Evolutionary conservation across 2,113 vertebrate genomes (phyloP), one percentile per base, ranked within the genome.

Genomic region (Pelecanus crispus): DNA sequence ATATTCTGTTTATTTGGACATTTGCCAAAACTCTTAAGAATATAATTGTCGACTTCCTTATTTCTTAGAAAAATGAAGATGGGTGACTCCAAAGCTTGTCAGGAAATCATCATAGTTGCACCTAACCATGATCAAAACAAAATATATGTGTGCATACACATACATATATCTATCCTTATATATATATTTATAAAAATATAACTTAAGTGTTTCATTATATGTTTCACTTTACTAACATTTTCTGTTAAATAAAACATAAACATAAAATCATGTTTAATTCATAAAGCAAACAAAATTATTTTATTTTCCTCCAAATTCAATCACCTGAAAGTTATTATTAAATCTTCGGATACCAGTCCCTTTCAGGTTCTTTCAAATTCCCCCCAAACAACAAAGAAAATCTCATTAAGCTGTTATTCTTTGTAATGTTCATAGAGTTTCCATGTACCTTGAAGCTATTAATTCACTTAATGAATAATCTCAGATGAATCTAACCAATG

Each of bases 91-190:
- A 42, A 38, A 90, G 9, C 1, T 82, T 63, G 24, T 45, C 24
- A 38, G n/a, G 2, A 88, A 75, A 67, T 74, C 9, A 63, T 32
- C 4, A 5, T 3, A 32, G 8, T 25, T 86, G 6, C 36, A 56
- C 6, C 3, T 65, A 83, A 44, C 16, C 6, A 10, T 17, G 24
- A 20, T 66, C 14, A 73, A 45, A 83, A 38, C 4, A 55, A 89
- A 66, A 65, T n/a, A 61, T 13, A 19, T 7, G 47, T 13, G 22
- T 3, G 0, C 7, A 20, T 40, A 17, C 1, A 0, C 34, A 32
- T 7, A 36, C 1, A 67, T 42, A 17, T 17, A 58, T 15, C 4
- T 63, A 59, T 28, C 24, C 5, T 31, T 62, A 40, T 11, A 22
- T 3, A 26, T 26, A 40, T 2, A 11, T 29, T 32, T 63, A 31